These are phyloP conservation scores for Musca vetustissima DNA, from an alignment of 1,140 invertebrate species.

Conservation along the genomic window DNA sequence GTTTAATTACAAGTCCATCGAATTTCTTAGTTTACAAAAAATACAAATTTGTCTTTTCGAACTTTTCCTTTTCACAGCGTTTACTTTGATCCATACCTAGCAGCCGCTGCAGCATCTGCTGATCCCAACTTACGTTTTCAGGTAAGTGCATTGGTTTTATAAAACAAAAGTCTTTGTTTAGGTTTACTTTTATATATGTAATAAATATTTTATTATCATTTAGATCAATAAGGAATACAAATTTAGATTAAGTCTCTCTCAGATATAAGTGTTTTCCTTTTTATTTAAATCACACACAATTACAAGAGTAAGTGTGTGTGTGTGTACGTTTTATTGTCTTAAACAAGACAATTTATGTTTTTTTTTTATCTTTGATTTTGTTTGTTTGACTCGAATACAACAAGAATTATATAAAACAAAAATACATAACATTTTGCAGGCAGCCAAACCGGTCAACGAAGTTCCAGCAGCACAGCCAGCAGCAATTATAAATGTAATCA, in stretches of 20 bases:
- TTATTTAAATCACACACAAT: neutral
- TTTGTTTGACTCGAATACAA: neutral
- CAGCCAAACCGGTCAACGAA: conserved; percentile 67
- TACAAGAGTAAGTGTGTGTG: neutral
- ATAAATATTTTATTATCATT: neutral
- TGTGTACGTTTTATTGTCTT: conserved; percentile 1
- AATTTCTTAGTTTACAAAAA: neutral
- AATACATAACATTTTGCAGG: conserved; percentile 61
- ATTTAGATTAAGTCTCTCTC: neutral
- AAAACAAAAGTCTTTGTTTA: neutral
- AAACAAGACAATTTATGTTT: neutral
- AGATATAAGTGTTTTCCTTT: neutral
- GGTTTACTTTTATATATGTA: neutral
- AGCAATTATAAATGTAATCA: conserved; percentile 56
- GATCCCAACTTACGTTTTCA: conserved; percentile 90
- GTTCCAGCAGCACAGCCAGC: conserved; percentile 60
- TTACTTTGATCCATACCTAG: conserved; percentile 94
- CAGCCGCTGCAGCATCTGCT: conserved; percentile 68
- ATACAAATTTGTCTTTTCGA: conserved; percentile 3
- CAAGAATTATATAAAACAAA: conserved; percentile 3
- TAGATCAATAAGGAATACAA: neutral
- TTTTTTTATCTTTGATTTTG: neutral
- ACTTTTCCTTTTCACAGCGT: conserved; percentile 68
- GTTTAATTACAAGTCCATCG: conserved; percentile 16
- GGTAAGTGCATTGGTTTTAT: conserved; percentile 46